These are phyloP conservation scores for Corynorhinus townsendii DNA, from an alignment of 2,113 vertebrate genomes.

Conservation along the genomic window DNA sequence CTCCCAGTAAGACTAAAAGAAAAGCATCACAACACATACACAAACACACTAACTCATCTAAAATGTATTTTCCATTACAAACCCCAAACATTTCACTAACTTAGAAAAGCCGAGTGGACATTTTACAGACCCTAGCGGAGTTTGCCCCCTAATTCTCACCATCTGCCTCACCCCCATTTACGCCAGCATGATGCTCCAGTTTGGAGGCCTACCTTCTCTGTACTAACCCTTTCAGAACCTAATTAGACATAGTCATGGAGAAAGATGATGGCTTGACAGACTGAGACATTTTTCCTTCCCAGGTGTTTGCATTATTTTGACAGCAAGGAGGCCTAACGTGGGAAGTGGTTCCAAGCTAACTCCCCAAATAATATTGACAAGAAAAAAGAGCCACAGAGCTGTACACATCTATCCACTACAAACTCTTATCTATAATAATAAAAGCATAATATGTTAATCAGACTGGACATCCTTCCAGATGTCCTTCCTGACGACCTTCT, in stretches of 20 bases:
- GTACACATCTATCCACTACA: constrained; percentile 11
- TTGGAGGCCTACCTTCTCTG: neutral
- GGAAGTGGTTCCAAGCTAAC: constrained; percentile 27
- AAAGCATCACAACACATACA: neutral
- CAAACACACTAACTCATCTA: neutral
- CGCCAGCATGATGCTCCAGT: neutral
- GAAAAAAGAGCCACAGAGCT: constrained; percentile 40
- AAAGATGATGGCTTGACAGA: constrained; percentile 42
- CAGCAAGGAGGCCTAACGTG: constrained; percentile 50
- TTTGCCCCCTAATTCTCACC: neutral
- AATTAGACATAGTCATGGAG: constrained; percentile 31
- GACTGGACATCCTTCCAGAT: too few species aligned
- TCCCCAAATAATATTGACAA: constrained; percentile 41
- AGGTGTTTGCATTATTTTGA: constrained; percentile 27
- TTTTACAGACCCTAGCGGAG: neutral
- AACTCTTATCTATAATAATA: neutral
- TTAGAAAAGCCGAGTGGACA: fast-evolving
- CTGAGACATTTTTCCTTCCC: constrained; percentile 11
- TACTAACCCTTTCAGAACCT: neutral
- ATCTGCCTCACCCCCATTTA: neutral
- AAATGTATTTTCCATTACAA: neutral
- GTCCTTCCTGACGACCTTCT: too few species aligned
- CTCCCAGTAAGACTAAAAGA: constrained; percentile 27
- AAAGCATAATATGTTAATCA: too few species aligned
- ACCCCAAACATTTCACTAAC: neutral